Percentiles rank a stretch among this genome's conserved stretches.
These are phyloP conservation scores for Micrasema minimum DNA, from an alignment of 1,140 invertebrate species.

Conservation along the genomic window DNA sequence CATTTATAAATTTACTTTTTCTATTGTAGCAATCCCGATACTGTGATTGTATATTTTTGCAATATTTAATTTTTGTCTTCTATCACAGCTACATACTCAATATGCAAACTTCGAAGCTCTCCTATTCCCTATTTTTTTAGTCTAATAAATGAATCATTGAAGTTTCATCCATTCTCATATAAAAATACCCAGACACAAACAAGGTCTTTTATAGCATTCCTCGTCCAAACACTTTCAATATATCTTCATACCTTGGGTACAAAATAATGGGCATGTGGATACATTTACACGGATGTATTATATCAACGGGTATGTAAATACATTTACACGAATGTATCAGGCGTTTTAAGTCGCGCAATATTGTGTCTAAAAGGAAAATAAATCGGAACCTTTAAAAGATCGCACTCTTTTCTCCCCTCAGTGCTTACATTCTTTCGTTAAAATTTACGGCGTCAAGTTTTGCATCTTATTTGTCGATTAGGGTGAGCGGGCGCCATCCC, in stretches of 20 bases:
- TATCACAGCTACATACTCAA: too few species aligned
- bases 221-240: conserved; percentile 20
- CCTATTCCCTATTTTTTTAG: too few species aligned
- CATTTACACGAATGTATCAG: conserved; percentile 48
- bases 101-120: too few species aligned
- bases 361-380: conserved; percentile 40
- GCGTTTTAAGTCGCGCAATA: conserved; percentile 49
- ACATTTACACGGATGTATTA: conserved; percentile 45
- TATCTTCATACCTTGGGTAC: conserved; percentile 29
- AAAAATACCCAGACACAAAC: conserved; percentile 12
- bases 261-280: conserved; percentile 1
- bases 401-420: conserved; percentile 30
- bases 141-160: not conserved
- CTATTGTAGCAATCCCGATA: too few species aligned
- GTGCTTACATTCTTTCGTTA: conserved; percentile 47
- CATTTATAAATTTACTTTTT: too few species aligned
- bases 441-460: conserved; percentile 54
- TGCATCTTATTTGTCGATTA: conserved; percentile 55
- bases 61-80: too few species aligned
- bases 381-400: conserved; percentile 37
- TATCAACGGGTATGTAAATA: conserved; percentile 25
- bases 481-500: conserved; percentile 32
- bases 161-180: not conserved
- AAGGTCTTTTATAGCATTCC: conserved; percentile 36
- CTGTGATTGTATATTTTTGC: too few species aligned